Base-by-base conservation (phyloP, 2,888 invertebrate species). In the Drosophila anceps region DNA sequence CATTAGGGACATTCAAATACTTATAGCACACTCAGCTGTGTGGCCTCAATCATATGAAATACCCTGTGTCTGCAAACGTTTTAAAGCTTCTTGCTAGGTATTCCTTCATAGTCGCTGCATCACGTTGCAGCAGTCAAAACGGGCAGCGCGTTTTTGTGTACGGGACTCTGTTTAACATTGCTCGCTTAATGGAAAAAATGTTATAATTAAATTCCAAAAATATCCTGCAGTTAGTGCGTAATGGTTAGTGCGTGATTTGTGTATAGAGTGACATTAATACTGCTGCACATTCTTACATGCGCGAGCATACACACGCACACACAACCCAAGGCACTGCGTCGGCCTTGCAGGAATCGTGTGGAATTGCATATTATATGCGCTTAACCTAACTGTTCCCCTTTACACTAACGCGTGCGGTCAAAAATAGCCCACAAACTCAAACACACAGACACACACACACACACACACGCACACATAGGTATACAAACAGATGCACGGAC, bases 161-260 rank as follows among this genome's bases (percentile, higher is more conserved):
- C 46, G 18, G 13, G 13, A 18, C 29, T 31, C 24, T n/a, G 18
- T 44, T 46, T 41, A 46, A 15, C 51, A 57, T 51, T 35, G 48
- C 41, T 66, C 10, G n/a, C 9, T 8, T 71, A 41, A 46, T 63
- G 37, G 58, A 29, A 51, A 64, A 79, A 62, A 24, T 69, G 51
- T 51, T 70, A 53, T 18, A 55, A 61, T 43, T n/a, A 70, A 67
- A 63, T 77, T 64, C 58, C 54, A 50, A 50, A 37, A 35, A 29
- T n/a, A 15, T 44, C n/a, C 46, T 33, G 9, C 35, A 33, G 39
- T 59, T 41, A 53, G 18, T 53, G 43, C 24, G 31, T 76, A 78
- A 81, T 79, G 84, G 65, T 69, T 70, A 82, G 76, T 79, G 82
- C 76, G 88, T 88, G 79, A 53, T 62, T 53, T 63, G 57, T 54